Evolutionary conservation across 2,113 vertebrate genomes (phyloP), one percentile per base, ranked within the genome.

Genomic region (Ellobius talpinus): DNA sequence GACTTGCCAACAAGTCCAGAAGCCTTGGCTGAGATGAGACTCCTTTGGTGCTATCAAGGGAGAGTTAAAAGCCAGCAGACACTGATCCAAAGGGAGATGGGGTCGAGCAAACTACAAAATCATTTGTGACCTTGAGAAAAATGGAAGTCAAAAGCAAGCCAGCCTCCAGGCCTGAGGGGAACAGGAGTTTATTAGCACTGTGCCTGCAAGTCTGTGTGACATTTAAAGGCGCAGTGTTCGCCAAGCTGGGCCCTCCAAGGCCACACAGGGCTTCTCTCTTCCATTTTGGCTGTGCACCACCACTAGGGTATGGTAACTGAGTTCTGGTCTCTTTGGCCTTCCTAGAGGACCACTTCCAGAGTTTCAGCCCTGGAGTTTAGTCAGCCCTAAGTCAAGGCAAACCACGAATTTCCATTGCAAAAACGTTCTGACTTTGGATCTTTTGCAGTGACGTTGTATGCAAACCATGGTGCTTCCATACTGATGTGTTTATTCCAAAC

Each of bases 101-200:
- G 90, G 74, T 26, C 87, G 33, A 94, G 77, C 26, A 79, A 96
- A 86, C 74, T 95, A 65, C 50, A 90, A 91, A 98, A 82, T 72
- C 50, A 88, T 76, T 95, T 93, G 92, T 90, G 61, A 96, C 93
- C 89, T 96, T 85, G 78, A 89, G 50, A 90, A 74, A 94, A 91
- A 68, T n/a, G 47, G 77, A 95, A 94, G n/a, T 87, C 47, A 90
- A 82, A 92, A 4, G 21, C 21, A 14, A n/a, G 52, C 50, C 55
- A 93, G 86, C 26, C 52, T 91, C 45, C 10, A 66, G 81, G 87
- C 55, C 72, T 65, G 55, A 73, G 86, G 76, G 94, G 76, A 92
- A 5, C 21, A 14, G n/a, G 47, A 70, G 66, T 39, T 88, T 79
- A 61, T 50, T 85, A 76, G 24, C 39, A 45, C 5, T 52, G 2